These are phyloP conservation scores for Lampris incognitus DNA, from an alignment of 2,113 vertebrate species.

Conservation along the genomic window DNA sequence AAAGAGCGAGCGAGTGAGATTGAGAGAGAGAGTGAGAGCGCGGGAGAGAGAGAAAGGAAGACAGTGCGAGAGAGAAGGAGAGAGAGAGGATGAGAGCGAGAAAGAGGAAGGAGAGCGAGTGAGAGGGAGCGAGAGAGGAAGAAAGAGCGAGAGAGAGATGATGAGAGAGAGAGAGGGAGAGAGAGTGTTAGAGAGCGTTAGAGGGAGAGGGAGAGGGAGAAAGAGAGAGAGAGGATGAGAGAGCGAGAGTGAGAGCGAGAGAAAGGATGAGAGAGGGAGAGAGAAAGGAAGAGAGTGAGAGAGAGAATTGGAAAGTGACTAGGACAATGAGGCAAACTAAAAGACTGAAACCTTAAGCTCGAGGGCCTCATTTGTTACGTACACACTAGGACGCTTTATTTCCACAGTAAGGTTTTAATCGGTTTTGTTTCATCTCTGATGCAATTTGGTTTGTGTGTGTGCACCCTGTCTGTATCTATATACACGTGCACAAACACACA, in stretches of 20 bases:
- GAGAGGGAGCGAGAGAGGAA: slow-evolving; percentile 28
- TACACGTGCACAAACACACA: background rate
- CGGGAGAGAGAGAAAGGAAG: background rate
- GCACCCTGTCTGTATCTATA: background rate
- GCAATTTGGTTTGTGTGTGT: slow-evolving; percentile 13
- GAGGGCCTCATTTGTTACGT: slow-evolving; percentile 63
- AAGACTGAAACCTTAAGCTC: slow-evolving; percentile 57
- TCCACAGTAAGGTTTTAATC: slow-evolving; percentile 52
- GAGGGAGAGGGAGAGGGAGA: background rate
- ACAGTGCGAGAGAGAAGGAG: slow-evolving; percentile 4
- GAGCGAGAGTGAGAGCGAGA: too few relatives aligned
- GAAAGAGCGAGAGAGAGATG: slow-evolving; percentile 19
- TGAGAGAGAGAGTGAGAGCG: background rate
- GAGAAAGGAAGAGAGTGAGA: slow-evolving; percentile 2
- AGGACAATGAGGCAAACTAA: slow-evolving; percentile 64
- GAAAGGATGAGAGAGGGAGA: slow-evolving; percentile 10
- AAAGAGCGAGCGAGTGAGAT: too few relatives aligned
- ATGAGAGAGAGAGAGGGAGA: slow-evolving; percentile 1
- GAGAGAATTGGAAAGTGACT: background rate
- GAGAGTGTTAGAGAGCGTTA: background rate
- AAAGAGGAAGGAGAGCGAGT: slow-evolving; percentile 28
- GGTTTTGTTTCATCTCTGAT: slow-evolving; percentile 38
- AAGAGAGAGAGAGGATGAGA: background rate
- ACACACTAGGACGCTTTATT: slow-evolving; percentile 33
- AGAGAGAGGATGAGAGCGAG: background rate